Percentiles rank a stretch among this genome's conserved stretches.
Evolutionary conservation across 2,113 vertebrate genomes (phyloP).

Genomic region (Falco punctatus): DNA sequence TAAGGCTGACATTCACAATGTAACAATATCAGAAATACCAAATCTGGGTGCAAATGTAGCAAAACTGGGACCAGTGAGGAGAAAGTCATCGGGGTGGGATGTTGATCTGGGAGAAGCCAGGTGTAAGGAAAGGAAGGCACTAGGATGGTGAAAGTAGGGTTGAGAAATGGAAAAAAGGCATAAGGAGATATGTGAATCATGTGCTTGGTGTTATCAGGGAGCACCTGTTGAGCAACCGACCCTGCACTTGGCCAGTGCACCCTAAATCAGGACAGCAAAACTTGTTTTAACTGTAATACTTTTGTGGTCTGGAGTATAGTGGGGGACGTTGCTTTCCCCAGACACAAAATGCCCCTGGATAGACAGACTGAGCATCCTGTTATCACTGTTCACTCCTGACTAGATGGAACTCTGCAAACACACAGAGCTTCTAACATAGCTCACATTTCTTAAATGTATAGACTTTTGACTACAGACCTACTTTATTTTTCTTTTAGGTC

Average conservation of each 20-base stretch:
- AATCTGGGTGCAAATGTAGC: not conserved
- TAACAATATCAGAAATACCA: not conserved
- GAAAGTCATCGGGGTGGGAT: not conserved
- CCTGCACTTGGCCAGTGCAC: not conserved
- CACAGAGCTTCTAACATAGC: not conserved
- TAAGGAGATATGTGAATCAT: not conserved
- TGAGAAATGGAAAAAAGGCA: not conserved
- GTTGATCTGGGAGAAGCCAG: not conserved
- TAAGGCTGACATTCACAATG: not conserved
- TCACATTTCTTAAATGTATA: not conserved
- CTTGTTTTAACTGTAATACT: not conserved
- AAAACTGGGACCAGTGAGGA: not conserved
- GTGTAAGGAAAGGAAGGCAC: not conserved
- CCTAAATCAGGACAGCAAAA: not conserved
- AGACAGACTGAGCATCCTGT: not conserved
- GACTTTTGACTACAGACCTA: not conserved
- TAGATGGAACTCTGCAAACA: not conserved
- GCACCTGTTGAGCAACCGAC: accelerated
- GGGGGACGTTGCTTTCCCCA: not conserved
- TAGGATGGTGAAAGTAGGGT: not conserved
- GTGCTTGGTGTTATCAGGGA: not conserved
- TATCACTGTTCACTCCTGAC: not conserved
- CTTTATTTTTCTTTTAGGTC: not conserved
- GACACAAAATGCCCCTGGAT: not conserved
- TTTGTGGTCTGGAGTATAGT: not conserved